Evolutionary conservation across 2,888 invertebrate genomes (phyloP).

Genomic region (Cartodere bifasciata): DNA sequence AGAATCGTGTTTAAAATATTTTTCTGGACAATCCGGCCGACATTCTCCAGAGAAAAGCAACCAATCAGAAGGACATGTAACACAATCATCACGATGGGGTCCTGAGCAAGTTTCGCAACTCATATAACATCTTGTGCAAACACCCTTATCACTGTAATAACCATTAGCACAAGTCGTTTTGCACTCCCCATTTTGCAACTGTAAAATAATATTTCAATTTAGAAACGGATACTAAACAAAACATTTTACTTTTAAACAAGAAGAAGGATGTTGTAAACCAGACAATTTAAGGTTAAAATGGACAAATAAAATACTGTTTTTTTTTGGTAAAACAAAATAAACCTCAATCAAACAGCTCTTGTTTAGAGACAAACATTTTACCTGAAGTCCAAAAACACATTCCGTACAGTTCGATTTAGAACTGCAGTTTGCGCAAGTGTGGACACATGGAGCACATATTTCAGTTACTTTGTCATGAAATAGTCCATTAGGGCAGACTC

Average conservation of each 20-base stretch:
- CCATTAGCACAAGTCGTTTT: constrained; percentile 67
- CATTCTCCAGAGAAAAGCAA: constrained; percentile 74
- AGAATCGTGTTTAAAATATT: constrained; percentile 69
- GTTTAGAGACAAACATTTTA: constrained; percentile 14
- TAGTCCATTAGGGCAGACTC: constrained; percentile 57
- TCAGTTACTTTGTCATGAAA: constrained; percentile 60
- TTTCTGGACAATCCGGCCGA: constrained; percentile 74
- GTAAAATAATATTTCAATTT: too few relatives aligned
- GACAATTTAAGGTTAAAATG: too few relatives aligned
- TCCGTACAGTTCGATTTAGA: constrained; percentile 69
- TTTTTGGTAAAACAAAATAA: constrained; percentile 1
- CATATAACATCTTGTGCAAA: constrained; percentile 70
- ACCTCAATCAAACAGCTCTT: neutral
- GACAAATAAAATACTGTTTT: too few relatives aligned
- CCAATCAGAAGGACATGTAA: constrained; percentile 70
- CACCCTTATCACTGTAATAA: constrained; percentile 75
- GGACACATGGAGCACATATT: constrained; percentile 62
- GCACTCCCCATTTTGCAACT: constrained; percentile 71
- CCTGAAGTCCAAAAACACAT: constrained; percentile 60
- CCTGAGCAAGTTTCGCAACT: constrained; percentile 79
- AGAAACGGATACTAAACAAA: too few relatives aligned
- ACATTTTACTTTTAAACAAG: too few relatives aligned
- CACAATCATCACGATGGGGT: constrained; percentile 72
- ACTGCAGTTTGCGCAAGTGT: constrained; percentile 65
- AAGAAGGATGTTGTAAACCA: too few relatives aligned